Evolutionary conservation across 2,888 invertebrate species (phyloP).

Genomic region (Caenorhabditis sp.): DNA sequence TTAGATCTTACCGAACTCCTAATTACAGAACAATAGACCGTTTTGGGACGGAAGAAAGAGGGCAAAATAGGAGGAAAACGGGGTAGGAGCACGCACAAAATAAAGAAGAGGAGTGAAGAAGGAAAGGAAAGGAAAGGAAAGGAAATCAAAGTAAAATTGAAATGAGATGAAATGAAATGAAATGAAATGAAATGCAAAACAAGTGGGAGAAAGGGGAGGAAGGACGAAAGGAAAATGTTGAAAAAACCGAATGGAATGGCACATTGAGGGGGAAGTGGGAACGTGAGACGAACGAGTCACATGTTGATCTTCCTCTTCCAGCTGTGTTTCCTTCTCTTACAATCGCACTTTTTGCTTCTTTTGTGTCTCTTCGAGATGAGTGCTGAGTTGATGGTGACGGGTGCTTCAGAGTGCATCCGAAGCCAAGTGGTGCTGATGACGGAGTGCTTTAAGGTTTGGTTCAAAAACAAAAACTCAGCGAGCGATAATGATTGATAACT

Average conservation of each 20-base stretch:
- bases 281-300: constrained; percentile 43
- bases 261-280: constrained; percentile 35
- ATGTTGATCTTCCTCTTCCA: constrained; percentile 52
- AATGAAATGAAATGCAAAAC: no score
- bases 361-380: constrained; percentile 20
- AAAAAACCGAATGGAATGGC: constrained; percentile 12
- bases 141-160: constrained; percentile 9
- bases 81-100: no score
- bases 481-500: constrained; percentile 11
- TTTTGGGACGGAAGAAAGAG: not conserved
- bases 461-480: constrained; percentile 19
- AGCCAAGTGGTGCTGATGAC: constrained; percentile 21
- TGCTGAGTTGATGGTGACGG: constrained; percentile 17
- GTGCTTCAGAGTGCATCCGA: constrained; percentile 39
- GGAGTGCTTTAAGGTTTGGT: constrained; percentile 11
- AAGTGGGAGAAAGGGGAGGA: constrained; percentile 8
- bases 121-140: not conserved
- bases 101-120: no score
- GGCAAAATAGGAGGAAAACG: not conserved
- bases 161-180: not conserved
- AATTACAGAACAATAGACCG: constrained; percentile 48
- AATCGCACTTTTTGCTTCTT: constrained; percentile 29
- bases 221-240: constrained; percentile 26
- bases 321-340: constrained; percentile 43
- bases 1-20: constrained; percentile 44